These are phyloP conservation scores for Microplitis deprimator DNA, from an alignment of 2,888 invertebrate genomes.

Conservation along the genomic window DNA sequence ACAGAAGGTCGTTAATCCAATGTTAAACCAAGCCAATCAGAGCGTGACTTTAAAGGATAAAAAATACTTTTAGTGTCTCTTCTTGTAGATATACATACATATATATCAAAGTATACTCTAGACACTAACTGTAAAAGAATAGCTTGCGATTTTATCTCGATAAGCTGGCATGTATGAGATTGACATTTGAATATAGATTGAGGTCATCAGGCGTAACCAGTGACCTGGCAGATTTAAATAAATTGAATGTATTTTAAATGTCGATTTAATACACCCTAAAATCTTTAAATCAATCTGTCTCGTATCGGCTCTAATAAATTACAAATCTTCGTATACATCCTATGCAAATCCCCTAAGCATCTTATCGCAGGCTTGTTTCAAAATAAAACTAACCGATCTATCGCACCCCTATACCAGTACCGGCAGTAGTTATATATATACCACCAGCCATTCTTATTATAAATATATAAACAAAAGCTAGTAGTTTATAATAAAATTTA, in stretches of 20 bases:
- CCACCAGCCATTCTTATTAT: no score
- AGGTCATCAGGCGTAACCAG: slow-evolving; percentile 14
- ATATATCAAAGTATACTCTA: neutral
- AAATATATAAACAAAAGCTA: no score
- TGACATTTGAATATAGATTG: slow-evolving; percentile 14
- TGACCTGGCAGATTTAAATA: slow-evolving; percentile 8
- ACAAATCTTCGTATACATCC: no score
- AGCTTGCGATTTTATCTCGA: neutral
- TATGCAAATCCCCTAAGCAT: no score
- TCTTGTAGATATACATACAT: slow-evolving; percentile 3
- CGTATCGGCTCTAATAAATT: no score
- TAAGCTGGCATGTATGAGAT: neutral
- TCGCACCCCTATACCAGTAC: no score
- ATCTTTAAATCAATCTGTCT: neutral
- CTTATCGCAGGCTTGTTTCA: no score
- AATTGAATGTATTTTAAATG: neutral
- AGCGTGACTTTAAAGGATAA: slow-evolving; percentile 32
- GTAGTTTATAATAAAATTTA: no score
- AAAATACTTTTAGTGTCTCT: neutral
- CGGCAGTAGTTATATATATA: no score
- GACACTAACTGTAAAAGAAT: neutral
- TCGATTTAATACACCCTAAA: neutral
- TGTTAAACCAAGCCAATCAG: slow-evolving; percentile 21
- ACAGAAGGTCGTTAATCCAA: slow-evolving; percentile 9
- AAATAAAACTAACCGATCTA: no score